A percentile compares a stretch with the other conserved stretches of the same genome.
Conservation (phyloP, 2,888 invertebrate species). For the Eupithecia abbreviata region DNA sequence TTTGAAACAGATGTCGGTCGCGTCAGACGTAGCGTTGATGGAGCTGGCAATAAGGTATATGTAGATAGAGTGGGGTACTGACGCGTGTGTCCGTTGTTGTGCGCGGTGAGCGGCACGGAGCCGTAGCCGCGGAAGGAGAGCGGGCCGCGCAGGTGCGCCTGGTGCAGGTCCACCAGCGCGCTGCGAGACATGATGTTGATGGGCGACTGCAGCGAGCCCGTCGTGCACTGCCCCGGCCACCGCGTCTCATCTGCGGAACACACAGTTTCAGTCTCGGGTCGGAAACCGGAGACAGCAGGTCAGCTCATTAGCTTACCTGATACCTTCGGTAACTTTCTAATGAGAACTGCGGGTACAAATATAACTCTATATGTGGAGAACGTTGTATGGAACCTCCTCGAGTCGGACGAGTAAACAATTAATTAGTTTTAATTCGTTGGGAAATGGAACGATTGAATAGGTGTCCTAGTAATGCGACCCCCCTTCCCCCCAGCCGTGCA, state of each 20-base stretch:
- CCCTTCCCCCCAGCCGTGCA: too few relatives aligned
- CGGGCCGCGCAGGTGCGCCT: constrained; percentile 69
- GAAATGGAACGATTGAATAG: too few relatives aligned
- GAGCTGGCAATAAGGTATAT: neutral
- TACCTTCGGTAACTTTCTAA: too few relatives aligned
- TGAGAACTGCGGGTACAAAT: too few relatives aligned
- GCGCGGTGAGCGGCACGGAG: constrained; percentile 58
- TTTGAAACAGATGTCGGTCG: neutral
- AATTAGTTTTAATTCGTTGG: too few relatives aligned
- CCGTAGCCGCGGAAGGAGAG: constrained; percentile 67
- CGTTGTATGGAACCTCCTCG: too few relatives aligned
- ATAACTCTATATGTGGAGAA: too few relatives aligned
- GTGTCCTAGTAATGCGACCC: too few relatives aligned
- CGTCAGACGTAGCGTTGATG: neutral
- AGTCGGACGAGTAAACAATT: too few relatives aligned
- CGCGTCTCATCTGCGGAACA: constrained; percentile 61
- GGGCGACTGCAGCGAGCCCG: constrained; percentile 89
- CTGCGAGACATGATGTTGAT: constrained; percentile 86
- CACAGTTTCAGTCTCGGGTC: neutral
- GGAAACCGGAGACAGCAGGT: too few relatives aligned
- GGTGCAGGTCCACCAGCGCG: constrained; percentile 76
- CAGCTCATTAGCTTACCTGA: too few relatives aligned
- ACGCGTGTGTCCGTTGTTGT: constrained; percentile 74
- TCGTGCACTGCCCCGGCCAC: constrained; percentile 87
- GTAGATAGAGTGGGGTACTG: constrained; percentile 41